Conservation (phyloP, 2,113 vertebrate species). For the Ochotona princeps region DNA sequence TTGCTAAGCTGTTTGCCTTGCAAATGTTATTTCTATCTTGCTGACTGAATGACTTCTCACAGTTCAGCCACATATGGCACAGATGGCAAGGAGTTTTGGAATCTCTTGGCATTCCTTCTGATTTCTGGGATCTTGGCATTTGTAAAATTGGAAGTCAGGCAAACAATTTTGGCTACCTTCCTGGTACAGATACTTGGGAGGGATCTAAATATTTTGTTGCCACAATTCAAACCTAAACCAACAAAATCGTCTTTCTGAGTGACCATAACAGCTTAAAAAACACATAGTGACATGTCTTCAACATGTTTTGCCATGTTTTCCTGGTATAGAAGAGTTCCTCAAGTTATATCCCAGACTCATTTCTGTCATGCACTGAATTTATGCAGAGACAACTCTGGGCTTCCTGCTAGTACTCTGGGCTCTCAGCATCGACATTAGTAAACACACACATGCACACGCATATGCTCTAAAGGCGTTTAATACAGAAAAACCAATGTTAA, state of each 20-base stretch:
- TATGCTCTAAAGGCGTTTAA: background rate
- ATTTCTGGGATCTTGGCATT: slow-evolving; percentile 31
- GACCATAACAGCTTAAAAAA: slow-evolving; percentile 7
- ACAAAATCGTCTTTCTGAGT: slow-evolving; percentile 8
- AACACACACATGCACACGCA: no score
- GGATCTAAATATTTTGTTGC: background rate
- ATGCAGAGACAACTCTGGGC: background rate
- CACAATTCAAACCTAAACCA: background rate
- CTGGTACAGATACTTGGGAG: background rate
- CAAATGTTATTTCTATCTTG: slow-evolving; percentile 73
- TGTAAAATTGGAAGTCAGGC: background rate
- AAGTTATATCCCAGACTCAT: background rate
- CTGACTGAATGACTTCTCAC: slow-evolving; percentile 43
- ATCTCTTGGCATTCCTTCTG: slow-evolving; percentile 40
- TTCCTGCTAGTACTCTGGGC: background rate
- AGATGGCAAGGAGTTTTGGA: slow-evolving; percentile 56
- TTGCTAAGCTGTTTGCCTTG: slow-evolving; percentile 44
- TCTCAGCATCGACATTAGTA: no score
- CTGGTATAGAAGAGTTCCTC: background rate
- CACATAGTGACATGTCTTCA: background rate
- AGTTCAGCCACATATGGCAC: slow-evolving; percentile 32
- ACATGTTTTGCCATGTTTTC: background rate
- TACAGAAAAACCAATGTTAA: background rate
- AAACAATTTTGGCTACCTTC: background rate
- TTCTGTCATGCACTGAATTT: background rate